phyloP scores from a whole-genome alignment of 2,888 invertebrate species.

The Saturnia japonica region DNA sequence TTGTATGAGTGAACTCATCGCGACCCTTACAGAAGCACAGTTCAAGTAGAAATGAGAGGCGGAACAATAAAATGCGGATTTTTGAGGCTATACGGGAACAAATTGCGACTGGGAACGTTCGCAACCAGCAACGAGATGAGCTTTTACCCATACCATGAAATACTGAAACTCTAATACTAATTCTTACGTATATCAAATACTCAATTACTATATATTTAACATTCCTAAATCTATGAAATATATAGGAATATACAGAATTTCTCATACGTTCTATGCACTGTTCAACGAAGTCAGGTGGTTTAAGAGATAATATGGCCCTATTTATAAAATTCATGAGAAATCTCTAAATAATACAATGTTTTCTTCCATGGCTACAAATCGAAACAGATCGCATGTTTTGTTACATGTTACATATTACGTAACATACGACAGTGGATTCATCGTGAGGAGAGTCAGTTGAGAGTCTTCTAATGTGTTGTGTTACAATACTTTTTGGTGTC shows the following conservation, averaged over 20 bases:
- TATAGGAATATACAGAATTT: not conserved
- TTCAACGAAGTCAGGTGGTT: no score
- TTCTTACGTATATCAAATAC: not conserved
- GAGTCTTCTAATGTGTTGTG: no score
- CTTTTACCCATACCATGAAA: slow-evolving; percentile 50
- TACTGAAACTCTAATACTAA: slow-evolving; percentile 8
- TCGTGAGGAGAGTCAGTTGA: no score
- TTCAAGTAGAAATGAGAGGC: slow-evolving; percentile 68
- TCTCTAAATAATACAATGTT: no score
- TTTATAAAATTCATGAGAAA: no score
- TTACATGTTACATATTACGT: no score
- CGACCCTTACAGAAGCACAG: slow-evolving; percentile 51
- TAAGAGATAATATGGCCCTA: no score
- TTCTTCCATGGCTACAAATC: no score
- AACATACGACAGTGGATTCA: no score
- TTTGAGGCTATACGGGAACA: slow-evolving; percentile 76
- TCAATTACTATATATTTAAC: not conserved
- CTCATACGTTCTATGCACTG: not conserved
- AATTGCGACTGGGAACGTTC: slow-evolving; percentile 69
- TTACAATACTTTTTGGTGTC: no score
- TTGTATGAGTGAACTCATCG: slow-evolving; percentile 30
- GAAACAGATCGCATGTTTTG: no score
- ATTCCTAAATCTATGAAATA: not conserved
- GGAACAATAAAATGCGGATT: slow-evolving; percentile 78
- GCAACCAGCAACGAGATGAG: slow-evolving; percentile 63